These are phyloP conservation scores for Rhinogobius similis DNA, from an alignment of 2,113 vertebrate genomes.

Conservation along the genomic window DNA sequence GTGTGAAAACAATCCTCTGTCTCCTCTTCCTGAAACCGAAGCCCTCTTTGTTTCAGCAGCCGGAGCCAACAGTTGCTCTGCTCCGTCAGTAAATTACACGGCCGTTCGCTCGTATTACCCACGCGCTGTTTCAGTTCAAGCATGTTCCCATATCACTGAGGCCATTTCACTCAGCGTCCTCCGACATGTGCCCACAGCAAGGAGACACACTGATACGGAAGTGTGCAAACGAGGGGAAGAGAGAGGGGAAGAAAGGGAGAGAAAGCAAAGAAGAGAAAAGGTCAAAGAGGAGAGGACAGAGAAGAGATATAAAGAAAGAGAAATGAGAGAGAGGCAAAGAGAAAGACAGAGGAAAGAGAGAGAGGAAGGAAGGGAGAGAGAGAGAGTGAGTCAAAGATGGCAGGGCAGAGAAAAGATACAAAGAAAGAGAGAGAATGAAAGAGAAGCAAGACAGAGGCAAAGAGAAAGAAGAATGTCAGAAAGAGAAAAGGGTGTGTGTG, in stretches of 20 bases:
- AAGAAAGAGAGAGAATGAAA: too few species aligned
- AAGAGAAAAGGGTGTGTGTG: too few species aligned
- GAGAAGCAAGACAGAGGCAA: too few species aligned
- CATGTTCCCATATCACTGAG: conserved; percentile 10
- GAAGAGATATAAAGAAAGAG: too few species aligned
- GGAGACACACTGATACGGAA: background rate
- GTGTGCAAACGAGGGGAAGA: conserved; percentile 30
- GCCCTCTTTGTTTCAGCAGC: conserved; percentile 35
- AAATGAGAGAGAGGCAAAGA: too few species aligned
- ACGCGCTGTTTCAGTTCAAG: conserved; percentile 6
- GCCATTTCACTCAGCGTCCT: conserved; percentile 2
- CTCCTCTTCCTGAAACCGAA: conserved; percentile 10
- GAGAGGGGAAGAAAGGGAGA: background rate
- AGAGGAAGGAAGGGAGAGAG: too few species aligned
- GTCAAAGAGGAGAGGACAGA: too few species aligned
- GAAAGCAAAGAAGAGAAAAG: too few species aligned
- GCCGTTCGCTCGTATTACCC: conserved; percentile 1
- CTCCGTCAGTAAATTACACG: conserved; percentile 22
- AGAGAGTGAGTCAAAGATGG: too few species aligned
- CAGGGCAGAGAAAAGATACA: too few species aligned
- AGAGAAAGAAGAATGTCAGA: too few species aligned
- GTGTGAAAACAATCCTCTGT: conserved; percentile 4
- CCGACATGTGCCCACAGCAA: conserved; percentile 11
- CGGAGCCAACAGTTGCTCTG: conserved; percentile 28
- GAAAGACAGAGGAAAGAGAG: too few species aligned